Percentiles rank a stretch among this genome's conserved stretches.
These are phyloP conservation scores for Bubo blakistoni DNA, from an alignment of 2,113 vertebrate genomes.

Conservation along the genomic window DNA sequence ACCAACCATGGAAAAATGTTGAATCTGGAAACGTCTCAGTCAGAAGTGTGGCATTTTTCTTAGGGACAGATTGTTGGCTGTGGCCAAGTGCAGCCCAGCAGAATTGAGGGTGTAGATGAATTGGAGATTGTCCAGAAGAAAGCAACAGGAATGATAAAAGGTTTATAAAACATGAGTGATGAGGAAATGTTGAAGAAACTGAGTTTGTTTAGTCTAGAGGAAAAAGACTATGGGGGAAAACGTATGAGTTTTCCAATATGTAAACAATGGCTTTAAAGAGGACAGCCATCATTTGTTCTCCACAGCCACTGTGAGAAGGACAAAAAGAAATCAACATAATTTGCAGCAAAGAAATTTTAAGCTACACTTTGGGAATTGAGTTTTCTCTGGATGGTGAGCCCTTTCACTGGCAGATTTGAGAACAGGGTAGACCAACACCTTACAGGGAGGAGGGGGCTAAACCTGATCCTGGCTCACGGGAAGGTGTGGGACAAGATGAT, in stretches of 20 bases:
- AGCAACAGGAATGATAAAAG: slow-evolving; percentile 39
- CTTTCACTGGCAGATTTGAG: background rate
- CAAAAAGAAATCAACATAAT: background rate
- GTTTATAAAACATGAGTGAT: slow-evolving; percentile 32
- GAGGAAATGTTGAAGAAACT: slow-evolving; percentile 57
- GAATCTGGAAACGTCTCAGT: background rate
- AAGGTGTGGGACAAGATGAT: background rate
- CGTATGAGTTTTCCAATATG: background rate
- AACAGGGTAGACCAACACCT: background rate
- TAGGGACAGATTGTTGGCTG: background rate
- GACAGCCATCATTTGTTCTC: slow-evolving; percentile 5
- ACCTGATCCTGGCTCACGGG: background rate
- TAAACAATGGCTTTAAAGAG: slow-evolving; percentile 35
- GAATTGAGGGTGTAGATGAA: background rate
- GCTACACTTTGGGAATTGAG: background rate
- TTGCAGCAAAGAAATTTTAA: background rate
- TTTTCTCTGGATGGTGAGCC: background rate
- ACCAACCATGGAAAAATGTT: background rate
- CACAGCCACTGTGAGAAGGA: background rate
- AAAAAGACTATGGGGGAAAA: slow-evolving; percentile 32
- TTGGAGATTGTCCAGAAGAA: slow-evolving; percentile 42
- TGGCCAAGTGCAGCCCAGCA: background rate
- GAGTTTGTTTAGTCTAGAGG: slow-evolving; percentile 64
- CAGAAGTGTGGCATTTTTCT: background rate
- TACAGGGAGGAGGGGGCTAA: background rate